Evolutionary conservation across 2,888 invertebrate species (phyloP), one percentile per base, ranked within the genome.

Genomic region (Pseudolycoriella hygida): DNA sequence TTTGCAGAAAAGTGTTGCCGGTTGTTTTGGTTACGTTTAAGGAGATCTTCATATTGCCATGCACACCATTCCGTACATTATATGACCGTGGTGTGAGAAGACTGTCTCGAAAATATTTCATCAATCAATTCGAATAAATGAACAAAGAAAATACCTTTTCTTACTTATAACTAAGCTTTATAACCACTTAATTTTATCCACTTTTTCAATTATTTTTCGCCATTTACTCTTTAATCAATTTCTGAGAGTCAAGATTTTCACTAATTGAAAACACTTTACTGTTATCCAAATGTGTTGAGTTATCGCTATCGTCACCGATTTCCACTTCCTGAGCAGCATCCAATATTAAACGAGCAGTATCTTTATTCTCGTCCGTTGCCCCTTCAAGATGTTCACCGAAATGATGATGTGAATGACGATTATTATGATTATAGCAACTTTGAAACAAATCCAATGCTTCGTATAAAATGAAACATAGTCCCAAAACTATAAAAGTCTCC

Each of bases 401-500:
- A 61, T 47, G 61, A 55, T 47, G 57, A 54, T 44, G 61, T 46
- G 46, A 48, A 48, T 44, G 60, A 47, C 56, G 60, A 52, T 58
- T 58, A 54, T 59, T 64, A 56, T 58, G 62, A 47, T 61, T 57
- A 52, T 54, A 45, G 61, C 64, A 62, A 60, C 71, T 71, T 62
- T 72, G 71, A 59, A 76, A 68, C 59, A 76, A 67, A 60, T 76
- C 76, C 62, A 75, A 73, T 59, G 76, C 68, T 66, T 76, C 75
- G 61, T 77, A 77, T 57, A 76, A 74, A 58, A 77, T 66, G 61
- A 76, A 71, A 68, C 74, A 77, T 60, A 76, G 70, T 54, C 77
- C 76, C 55, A 77, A 67, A 56, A 77, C 70, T 58, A 76, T 66
- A 59, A 76, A 74, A 60, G 75, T 75, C 71, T 76, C 76, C 77